Evolutionary conservation across 2,888 invertebrate species (phyloP).

Genomic region (Chymomyza fuscimana): DNA sequence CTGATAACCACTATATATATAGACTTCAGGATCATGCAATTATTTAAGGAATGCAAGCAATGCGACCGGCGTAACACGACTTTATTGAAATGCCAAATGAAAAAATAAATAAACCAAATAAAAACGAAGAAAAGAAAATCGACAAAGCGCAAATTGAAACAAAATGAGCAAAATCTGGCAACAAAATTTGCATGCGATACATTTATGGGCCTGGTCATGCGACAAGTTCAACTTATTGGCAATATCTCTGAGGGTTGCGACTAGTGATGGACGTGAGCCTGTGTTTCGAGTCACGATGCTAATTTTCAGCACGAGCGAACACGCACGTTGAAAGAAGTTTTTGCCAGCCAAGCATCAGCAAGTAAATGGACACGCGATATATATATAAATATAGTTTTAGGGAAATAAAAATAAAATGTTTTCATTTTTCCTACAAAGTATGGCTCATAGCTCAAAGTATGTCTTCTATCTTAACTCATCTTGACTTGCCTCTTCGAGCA

Average conservation of each 20-base stretch:
- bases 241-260: conserved; percentile 39
- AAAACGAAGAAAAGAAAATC: conserved; percentile 39
- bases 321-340: too few species aligned
- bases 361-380: too few species aligned
- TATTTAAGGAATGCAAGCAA: conserved; percentile 66
- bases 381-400: too few species aligned
- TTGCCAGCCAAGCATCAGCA: too few species aligned
- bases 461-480: too few species aligned
- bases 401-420: too few species aligned
- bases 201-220: conserved; percentile 57
- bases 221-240: conserved; percentile 61
- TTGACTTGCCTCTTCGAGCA: too few species aligned
- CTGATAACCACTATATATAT: conserved; percentile 25
- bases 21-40: conserved; percentile 55
- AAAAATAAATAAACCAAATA: conserved; percentile 32
- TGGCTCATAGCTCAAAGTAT: too few species aligned
- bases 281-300: conserved; percentile 28
- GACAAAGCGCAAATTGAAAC: conserved; percentile 75
- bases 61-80: conserved; percentile 40
- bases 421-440: too few species aligned
- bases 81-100: conserved; percentile 53
- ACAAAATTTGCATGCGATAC: conserved; percentile 78
- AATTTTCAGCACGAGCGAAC: too few species aligned
- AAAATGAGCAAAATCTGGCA: conserved; percentile 78
- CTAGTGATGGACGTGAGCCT: neutral